phyloP scores from a whole-genome alignment of 2,113 vertebrate species.

The Fukomys damarensis region DNA sequence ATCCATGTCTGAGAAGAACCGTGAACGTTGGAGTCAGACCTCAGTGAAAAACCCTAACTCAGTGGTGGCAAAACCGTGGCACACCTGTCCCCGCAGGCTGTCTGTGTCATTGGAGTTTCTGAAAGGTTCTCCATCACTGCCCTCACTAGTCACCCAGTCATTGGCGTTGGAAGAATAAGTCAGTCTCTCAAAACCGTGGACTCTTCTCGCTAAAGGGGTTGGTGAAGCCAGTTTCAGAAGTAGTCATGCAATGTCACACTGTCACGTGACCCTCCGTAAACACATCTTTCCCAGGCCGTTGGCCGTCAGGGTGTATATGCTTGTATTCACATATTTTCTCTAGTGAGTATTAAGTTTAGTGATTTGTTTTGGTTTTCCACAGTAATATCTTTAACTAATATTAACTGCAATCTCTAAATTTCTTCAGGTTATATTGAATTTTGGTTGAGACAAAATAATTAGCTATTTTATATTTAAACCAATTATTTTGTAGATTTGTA shows the following conservation, averaged over 20 bases:
- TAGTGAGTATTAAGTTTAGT: not conserved
- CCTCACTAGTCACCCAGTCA: not conserved
- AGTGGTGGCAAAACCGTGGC: no score
- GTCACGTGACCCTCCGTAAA: rapidly evolving
- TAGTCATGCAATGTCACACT: rapidly evolving
- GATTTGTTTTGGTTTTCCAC: not conserved
- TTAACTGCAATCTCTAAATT: not conserved
- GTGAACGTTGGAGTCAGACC: not conserved
- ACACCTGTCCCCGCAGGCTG: no score
- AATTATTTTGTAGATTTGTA: not conserved
- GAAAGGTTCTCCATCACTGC: no score
- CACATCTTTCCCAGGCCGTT: rapidly evolving
- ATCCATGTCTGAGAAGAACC: not conserved
- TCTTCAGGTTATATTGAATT: not conserved
- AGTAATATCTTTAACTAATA: not conserved
- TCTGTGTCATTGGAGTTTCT: no score
- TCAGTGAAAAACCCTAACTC: not conserved
- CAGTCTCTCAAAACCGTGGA: not conserved
- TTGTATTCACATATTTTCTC: not conserved
- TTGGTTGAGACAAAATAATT: not conserved
- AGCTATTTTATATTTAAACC: not conserved
- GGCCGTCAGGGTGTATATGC: rapidly evolving
- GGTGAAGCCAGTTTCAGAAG: rapidly evolving
- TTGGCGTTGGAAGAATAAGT: not conserved
- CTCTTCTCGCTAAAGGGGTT: not conserved